These are phyloP conservation scores for Thomomys bottae DNA, from an alignment of 2,113 vertebrate genomes.

Conservation along the genomic window DNA sequence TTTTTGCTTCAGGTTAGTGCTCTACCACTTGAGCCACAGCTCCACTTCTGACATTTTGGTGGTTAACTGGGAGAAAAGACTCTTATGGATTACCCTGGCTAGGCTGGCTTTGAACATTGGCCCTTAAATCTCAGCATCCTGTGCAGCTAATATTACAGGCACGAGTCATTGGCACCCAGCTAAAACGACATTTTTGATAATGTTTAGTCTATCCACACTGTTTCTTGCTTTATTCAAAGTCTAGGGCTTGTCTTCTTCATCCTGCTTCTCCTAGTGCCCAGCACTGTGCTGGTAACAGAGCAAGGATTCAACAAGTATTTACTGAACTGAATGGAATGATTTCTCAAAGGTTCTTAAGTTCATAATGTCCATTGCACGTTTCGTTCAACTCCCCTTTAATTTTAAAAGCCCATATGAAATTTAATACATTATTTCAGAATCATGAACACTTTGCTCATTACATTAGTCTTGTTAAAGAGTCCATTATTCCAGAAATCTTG, in stretches of 20 bases:
- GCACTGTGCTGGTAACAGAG: neutral
- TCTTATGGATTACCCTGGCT: too few species aligned
- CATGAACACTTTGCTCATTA: constrained; percentile 75
- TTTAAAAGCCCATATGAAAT: constrained; percentile 79
- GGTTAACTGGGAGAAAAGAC: too few species aligned
- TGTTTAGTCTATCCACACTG: neutral
- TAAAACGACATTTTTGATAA: neutral
- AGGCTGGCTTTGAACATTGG: too few species aligned
- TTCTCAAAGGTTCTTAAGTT: constrained; percentile 66
- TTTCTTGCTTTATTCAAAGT: constrained; percentile 1
- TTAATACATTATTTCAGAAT: constrained; percentile 77
- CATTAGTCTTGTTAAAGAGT: constrained; percentile 74
- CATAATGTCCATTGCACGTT: constrained; percentile 63
- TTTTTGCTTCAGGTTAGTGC: too few species aligned
- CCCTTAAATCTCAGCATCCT: too few species aligned
- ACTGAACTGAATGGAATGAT: constrained; percentile 43
- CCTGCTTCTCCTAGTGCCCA: neutral
- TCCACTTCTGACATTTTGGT: too few species aligned
- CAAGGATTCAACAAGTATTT: constrained; percentile 51
- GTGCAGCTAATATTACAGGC: too few species aligned
- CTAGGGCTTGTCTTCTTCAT: neutral
- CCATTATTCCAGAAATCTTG: constrained; percentile 65
- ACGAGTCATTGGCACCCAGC: too few species aligned
- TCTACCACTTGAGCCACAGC: too few species aligned
- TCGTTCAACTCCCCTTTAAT: constrained; percentile 57